Conservation (phyloP, 2,888 invertebrate species). For the Lamellibrachia satsuma region DNA sequence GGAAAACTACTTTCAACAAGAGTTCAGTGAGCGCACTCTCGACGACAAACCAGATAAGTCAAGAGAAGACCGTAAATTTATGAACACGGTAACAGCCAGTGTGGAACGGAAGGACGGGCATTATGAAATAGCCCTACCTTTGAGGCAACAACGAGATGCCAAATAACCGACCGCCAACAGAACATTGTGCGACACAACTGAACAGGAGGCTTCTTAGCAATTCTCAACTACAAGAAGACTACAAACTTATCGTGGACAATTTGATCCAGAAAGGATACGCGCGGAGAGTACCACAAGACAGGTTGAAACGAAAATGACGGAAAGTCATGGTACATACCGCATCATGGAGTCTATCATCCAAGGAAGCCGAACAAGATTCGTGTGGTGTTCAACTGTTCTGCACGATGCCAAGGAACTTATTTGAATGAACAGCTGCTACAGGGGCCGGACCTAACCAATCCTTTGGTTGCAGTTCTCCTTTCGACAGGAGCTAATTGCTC, state of each 20-base stretch:
- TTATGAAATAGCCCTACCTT: conserved; percentile 33
- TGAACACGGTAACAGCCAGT: background rate
- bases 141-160: conserved; percentile 24
- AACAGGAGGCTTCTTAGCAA: conserved; percentile 20
- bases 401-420: conserved; percentile 25
- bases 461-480: conserved; percentile 34
- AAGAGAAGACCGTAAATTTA: background rate
- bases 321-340: conserved; percentile 35
- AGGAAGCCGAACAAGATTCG: conserved; percentile 29
- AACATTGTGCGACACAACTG: conserved; percentile 19
- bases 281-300: conserved; percentile 17
- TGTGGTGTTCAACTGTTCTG: conserved; percentile 31
- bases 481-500: conserved; percentile 28
- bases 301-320: background rate
- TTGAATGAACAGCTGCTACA: conserved; percentile 34
- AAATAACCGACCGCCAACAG: conserved; percentile 25
- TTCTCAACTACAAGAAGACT: conserved; percentile 21
- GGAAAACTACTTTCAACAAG: background rate
- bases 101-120: conserved; percentile 18
- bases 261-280: conserved; percentile 30
- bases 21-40: background rate
- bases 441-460: conserved; percentile 37
- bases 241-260: conserved; percentile 26
- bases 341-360: conserved; percentile 38
- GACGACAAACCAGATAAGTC: background rate